Percentiles rank a stretch among this genome's conserved stretches.
Conservation (phyloP, 2,797 vertebrate species). For the Oreonectes daqikongensis region DNA sequence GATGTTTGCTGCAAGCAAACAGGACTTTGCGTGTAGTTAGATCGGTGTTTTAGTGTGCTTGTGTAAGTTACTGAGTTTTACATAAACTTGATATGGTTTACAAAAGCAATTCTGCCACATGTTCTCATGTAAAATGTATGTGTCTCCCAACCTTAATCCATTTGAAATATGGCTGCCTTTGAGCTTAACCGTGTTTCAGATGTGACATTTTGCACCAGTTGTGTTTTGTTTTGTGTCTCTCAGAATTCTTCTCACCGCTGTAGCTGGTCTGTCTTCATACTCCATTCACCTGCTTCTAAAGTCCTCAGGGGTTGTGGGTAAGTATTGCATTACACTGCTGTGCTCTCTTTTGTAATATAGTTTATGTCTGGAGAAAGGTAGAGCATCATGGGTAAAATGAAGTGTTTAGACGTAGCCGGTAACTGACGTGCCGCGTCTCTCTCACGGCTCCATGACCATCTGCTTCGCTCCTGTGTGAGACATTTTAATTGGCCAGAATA, state of each 20-base stretch:
- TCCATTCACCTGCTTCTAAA: constrained; percentile 98
- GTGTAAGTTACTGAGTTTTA: too few species aligned
- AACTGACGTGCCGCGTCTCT: background rate
- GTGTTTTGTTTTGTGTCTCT: constrained; percentile 9
- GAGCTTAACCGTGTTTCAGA: background rate
- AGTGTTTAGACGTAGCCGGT: constrained; percentile 9
- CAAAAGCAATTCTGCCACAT: too few species aligned
- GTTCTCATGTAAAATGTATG: too few species aligned
- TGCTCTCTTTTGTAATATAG: background rate
- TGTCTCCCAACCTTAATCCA: too few species aligned
- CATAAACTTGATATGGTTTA: too few species aligned
- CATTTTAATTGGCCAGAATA: constrained; percentile 35
- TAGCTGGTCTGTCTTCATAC: constrained; percentile 92
- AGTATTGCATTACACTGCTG: constrained; percentile 57
- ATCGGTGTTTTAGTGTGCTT: too few species aligned
- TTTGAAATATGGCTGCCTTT: too few species aligned
- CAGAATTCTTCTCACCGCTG: constrained; percentile 89
- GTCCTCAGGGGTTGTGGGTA: constrained; percentile 91
- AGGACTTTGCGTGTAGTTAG: too few species aligned
- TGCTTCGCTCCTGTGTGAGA: constrained; percentile 23
- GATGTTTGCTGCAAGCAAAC: too few species aligned
- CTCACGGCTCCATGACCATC: constrained; percentile 33
- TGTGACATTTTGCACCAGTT: background rate
- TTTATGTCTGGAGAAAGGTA: background rate
- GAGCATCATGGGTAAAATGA: background rate